Base-by-base conservation (phyloP, 2,888 invertebrate species). In the Trichogramma evanescens region DNA sequence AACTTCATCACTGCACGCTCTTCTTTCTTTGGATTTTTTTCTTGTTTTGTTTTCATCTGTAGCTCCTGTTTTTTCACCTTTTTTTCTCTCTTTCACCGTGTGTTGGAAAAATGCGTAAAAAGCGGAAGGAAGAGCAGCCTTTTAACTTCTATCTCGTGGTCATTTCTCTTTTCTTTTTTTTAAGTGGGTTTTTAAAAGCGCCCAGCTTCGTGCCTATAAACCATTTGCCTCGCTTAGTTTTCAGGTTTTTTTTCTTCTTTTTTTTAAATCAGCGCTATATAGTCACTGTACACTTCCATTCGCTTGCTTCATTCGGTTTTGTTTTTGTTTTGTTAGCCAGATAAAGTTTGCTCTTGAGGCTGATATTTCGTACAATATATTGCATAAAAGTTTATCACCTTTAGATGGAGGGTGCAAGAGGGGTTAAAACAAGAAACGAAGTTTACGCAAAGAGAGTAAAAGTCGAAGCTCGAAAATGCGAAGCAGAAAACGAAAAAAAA, bases 301-400 rank as follows among this genome's bases (percentile, higher is more conserved):
- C 26, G 26, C 26, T 26, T 26, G 26, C 26, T 26, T 26, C 26
- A 26, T 26, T 26, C 26, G 26, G 26, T 26, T 26, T 26, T 26
- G 26, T 26, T 26, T 26, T 26, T 26, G 26, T 26, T 26, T 26
- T 26, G 26, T 26, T 26, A 26, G 26, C 26, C 26, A 26, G 26
- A 26, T 45, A 13, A 46, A 39, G 52, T 56, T 56, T 40, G 41
- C 46, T 50, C 50, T 56, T 50, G 50, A 44, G 42, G 50, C 50
- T 54, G 43, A 60, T 58, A 60, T 63, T 59, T 56, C n/a, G 49
- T 7, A 55, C 10, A 60, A 43, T 60, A 48, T 62, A 56, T 51
- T 50, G 48, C 26, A 26, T 26, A 26, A 2, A 26, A 40, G 40
- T 55, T 58, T 58, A 55, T 56, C 39, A 39, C 55, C 52, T 48